Conservation (phyloP, 2,113 vertebrate species). For the Helogale parvula region DNA sequence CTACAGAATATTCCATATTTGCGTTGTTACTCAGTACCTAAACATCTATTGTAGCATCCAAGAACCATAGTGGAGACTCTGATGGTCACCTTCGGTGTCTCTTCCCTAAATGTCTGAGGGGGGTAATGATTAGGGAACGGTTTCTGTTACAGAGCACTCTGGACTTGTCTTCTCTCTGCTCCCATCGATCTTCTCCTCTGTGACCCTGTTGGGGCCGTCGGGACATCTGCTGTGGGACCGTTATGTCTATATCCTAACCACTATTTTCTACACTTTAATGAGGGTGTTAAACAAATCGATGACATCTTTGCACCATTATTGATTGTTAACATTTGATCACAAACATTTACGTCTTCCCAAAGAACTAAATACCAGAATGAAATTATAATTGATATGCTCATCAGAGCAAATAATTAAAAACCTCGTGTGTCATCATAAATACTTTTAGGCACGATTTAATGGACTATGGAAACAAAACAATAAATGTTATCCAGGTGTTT, state of each 20-base stretch:
- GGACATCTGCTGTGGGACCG: not conserved
- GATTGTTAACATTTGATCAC: not conserved
- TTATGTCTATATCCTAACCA: not conserved
- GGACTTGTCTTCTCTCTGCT: not conserved
- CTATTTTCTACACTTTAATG: conserved; percentile 22
- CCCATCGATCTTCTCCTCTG: fast-evolving
- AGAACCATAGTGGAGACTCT: not conserved
- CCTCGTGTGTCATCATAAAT: not conserved
- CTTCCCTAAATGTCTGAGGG: not conserved
- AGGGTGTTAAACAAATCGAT: not conserved
- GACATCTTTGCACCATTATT: not conserved
- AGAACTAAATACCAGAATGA: conserved; percentile 3
- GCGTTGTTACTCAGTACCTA: not conserved
- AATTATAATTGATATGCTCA: not conserved
- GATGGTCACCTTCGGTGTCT: not conserved
- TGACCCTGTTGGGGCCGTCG: not conserved
- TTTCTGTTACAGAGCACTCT: not conserved
- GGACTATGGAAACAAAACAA: not conserved
- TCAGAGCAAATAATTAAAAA: not conserved
- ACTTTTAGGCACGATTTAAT: not conserved
- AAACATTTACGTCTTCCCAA: not conserved
- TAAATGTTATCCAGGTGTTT: conserved; percentile 5
- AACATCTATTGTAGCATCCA: not conserved
- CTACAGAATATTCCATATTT: not conserved
- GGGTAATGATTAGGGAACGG: not conserved